Percentiles rank a stretch among this genome's conserved stretches.
phyloP scores from a whole-genome alignment of 2,113 vertebrate species.

The Ovis canadensis region DNA sequence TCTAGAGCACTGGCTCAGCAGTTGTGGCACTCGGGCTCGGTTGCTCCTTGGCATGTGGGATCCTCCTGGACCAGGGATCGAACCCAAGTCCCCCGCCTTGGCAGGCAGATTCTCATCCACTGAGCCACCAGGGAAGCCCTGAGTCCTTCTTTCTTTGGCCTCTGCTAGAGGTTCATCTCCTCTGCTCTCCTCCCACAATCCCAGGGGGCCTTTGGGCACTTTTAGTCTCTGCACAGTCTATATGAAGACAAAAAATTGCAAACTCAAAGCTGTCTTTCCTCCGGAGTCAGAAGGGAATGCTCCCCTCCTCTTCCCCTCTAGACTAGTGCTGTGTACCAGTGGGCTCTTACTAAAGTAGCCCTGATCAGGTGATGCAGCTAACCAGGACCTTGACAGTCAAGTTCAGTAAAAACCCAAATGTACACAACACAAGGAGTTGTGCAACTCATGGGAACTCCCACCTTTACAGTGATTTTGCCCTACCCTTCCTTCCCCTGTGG shows the following conservation, averaged over 20 bases:
- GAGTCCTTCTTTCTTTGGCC: not conserved
- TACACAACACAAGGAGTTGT: not conserved
- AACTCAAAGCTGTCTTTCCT: not conserved
- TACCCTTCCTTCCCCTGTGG: not conserved
- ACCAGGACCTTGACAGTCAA: conserved; percentile 24
- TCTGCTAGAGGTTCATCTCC: not conserved
- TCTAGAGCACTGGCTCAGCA: not conserved
- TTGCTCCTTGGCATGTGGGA: not conserved
- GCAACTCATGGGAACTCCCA: not conserved
- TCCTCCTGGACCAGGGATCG: not conserved
- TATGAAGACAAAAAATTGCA: not conserved
- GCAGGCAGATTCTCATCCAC: not conserved
- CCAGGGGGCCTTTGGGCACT: not conserved
- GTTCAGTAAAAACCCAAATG: conserved; percentile 45
- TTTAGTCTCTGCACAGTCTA: not conserved
- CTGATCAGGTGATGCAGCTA: not conserved
- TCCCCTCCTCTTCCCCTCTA: not conserved
- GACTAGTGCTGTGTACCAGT: not conserved
- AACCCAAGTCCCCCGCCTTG: not conserved
- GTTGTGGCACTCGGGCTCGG: not conserved
- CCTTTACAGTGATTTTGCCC: not conserved
- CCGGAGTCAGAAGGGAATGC: not conserved
- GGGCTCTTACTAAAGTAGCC: not conserved
- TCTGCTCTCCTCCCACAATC: not conserved
- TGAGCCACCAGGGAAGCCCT: not conserved